Evolutionary conservation across 2,797 vertebrate genomes (phyloP).

Genomic region (Clamator glandarius): DNA sequence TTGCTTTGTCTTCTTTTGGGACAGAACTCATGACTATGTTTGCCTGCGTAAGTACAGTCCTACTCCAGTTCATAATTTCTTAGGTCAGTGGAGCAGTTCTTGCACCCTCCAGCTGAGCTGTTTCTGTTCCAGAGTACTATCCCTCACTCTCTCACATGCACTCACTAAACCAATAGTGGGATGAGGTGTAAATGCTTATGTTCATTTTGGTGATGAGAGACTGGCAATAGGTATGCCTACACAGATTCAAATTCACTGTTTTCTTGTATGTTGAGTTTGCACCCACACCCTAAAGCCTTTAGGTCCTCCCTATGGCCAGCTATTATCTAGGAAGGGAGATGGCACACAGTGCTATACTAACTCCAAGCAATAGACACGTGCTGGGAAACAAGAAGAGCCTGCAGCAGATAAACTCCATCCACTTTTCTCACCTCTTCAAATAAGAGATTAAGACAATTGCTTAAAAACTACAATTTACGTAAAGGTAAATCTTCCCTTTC

Average conservation of each 20-base stretch:
- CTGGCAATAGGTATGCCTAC: neutral
- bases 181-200: neutral
- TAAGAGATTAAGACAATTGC: neutral
- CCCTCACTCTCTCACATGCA: neutral
- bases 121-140: neutral
- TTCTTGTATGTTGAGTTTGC: fast-evolving
- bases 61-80: neutral
- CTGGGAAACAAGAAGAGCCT: neutral
- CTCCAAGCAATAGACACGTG: neutral
- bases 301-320: neutral
- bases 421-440: neutral
- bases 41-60: neutral
- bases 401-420: neutral
- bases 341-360: neutral
- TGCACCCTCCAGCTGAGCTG: neutral
- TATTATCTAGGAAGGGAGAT: neutral
- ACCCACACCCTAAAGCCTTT: neutral
- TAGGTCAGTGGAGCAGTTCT: neutral
- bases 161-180: neutral
- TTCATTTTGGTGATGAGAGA: neutral
- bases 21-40: neutral
- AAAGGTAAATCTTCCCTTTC: neutral
- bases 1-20: neutral
- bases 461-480: neutral
- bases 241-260: neutral